Base-by-base conservation (phyloP, 2,888 invertebrate species). In the Pristionchus fissidentatus region DNA sequence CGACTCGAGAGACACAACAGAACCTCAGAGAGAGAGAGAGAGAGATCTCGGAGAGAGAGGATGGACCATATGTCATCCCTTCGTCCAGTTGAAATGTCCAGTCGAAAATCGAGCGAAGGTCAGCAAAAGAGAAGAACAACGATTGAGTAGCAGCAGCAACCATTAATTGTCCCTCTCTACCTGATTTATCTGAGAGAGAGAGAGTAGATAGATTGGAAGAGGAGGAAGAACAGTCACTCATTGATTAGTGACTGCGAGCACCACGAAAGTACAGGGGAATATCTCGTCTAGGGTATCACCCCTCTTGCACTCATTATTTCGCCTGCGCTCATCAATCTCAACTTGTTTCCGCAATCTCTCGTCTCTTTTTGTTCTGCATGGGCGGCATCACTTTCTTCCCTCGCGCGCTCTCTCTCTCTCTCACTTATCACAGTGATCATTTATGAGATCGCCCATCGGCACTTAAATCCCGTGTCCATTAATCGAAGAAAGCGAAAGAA, bases 321-420 rank as follows among this genome's bases (percentile, higher is more conserved):
- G n/a, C n/a, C n/a, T n/a, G n/a, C n/a, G n/a, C n/a, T n/a, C 57
- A 57, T 35, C 62, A n/a, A n/a, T 10, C 66, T 32, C 70, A 70
- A 70, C 70, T 70, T 70, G 70, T 70, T 70, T 26, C n/a, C n/a
- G n/a, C n/a, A n/a, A n/a, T n/a, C n/a, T n/a, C n/a, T n/a, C n/a
- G 3, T n/a, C 62, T 66, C 70, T 70, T 70, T 70, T 70, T 70
- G 70, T 70, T 70, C n/a, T n/a, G n/a, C n/a, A n/a, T n/a, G n/a
- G n/a, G n/a, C n/a, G n/a, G n/a, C n/a, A n/a, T n/a, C n/a, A n/a
- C n/a, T n/a, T n/a, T n/a, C 70, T 70, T 8, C 26, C 70, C 41
- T 66, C 66, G 29, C 35, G 29, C 66, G 66, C 22, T 66, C 35
- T 38, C 66, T 66, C 60, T 62, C 38, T 66, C 66, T 38, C 22